These are phyloP conservation scores for Pampusana beccarii DNA, from an alignment of 2,113 vertebrate species.

Conservation along the genomic window DNA sequence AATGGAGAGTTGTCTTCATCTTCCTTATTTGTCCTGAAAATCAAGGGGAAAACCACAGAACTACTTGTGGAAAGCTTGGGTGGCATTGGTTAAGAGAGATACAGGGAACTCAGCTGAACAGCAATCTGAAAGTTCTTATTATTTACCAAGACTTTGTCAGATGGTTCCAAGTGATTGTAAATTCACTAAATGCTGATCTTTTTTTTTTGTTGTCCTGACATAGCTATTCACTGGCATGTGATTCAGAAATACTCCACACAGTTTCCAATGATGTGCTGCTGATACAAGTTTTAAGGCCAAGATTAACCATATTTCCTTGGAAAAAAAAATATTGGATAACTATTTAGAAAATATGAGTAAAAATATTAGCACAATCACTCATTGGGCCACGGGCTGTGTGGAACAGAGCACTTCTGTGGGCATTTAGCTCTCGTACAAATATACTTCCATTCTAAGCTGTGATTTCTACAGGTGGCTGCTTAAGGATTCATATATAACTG, in stretches of 20 bases:
- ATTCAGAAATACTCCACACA: conserved; percentile 37
- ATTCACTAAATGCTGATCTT: not conserved
- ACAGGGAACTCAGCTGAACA: not conserved
- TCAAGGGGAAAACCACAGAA: not conserved
- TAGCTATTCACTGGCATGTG: conserved; percentile 17
- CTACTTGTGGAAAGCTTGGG: not conserved
- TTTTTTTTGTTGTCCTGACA: not conserved
- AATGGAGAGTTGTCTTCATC: not conserved
- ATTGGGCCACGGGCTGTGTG: not conserved
- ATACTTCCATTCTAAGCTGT: not conserved
- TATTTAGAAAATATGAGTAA: conserved; percentile 50
- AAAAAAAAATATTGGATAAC: conserved; percentile 41
- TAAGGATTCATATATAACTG: not conserved
- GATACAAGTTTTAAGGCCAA: conserved; percentile 35
- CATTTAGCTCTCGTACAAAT: not conserved
- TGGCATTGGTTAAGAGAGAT: not conserved
- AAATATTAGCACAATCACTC: not conserved
- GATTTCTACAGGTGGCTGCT: not conserved
- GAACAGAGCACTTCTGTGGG: not conserved
- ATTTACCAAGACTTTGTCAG: not conserved
- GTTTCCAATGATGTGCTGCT: conserved; percentile 41
- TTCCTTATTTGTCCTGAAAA: not conserved
- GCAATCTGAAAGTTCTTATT: not conserved
- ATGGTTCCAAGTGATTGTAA: not conserved
- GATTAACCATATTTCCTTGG: conserved; percentile 56